Evolutionary conservation across 2,113 vertebrate species (phyloP), one percentile per base, ranked within the genome.

Genomic region (Mionectes macconnelli): DNA sequence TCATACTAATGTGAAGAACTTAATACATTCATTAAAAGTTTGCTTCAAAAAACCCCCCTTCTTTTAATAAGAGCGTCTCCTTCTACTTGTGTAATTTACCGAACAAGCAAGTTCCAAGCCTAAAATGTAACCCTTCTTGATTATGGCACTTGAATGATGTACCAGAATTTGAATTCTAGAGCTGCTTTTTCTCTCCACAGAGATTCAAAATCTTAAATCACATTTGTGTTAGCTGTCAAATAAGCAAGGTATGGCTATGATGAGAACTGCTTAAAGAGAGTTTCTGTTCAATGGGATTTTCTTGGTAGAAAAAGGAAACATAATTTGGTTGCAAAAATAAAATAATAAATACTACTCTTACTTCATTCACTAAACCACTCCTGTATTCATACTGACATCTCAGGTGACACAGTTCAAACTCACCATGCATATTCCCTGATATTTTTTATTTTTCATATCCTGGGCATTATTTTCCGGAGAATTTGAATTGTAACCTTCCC

Each of bases 311-410:
- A 74, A 37, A 23, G 6, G 5, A 45, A 31, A 42, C 15, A 35
- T 25, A 2, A 37, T 76, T 72, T 1, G 2, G 7, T 55, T 68
- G 9, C 0, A 0, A 30, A 87, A 31, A 50, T 62, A 76, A 79
- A 84, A 64, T 4, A 63, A 49, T 40, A 67, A 52, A 70, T 53
- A 12, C 47, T 84, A 27, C 27, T 84, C 35, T 49, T 78, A 8
- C 45, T 66, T 80, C 22, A 33, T 50, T 70, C 37, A 24, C 47
- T 45, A 53, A 59, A 68, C 28, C 10, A 27, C 5, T 50, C 9
- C 25, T 55, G 4, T 64, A 27, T 24, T 73, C 17, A 19, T 40
- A 39, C 13, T 14, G 4, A 77, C 22, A 7, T 73, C 57, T 77
- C 53, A 69, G 28, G 9, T 76, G 21, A 20, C 17, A 45, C 0